Conservation (phyloP, 2,113 vertebrate genomes). For the Anser brachyrhynchus region DNA sequence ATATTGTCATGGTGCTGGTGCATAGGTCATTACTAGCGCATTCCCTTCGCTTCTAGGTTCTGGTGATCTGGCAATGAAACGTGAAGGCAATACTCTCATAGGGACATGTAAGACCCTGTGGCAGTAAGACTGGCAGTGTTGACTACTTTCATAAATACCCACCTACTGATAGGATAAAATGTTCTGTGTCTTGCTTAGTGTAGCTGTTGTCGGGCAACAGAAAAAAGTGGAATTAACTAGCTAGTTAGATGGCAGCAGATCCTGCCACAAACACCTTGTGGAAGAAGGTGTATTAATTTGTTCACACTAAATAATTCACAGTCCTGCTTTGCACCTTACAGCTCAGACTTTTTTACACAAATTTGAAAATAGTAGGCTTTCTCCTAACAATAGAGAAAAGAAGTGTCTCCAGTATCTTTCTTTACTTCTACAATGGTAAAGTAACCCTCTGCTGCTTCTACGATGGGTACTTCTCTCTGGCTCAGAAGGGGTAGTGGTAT, state of each 20-base stretch:
- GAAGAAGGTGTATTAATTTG: not conserved
- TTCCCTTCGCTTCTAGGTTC: not conserved
- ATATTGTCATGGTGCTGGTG: not conserved
- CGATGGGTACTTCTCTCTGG: not conserved
- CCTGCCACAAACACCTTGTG: not conserved
- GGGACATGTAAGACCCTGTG: accelerated
- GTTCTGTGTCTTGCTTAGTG: not conserved
- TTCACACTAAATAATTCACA: not conserved
- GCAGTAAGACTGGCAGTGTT: not conserved
- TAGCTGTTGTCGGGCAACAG: not conserved
- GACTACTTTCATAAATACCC: not conserved
- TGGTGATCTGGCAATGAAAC: not conserved
- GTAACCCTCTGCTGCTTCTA: not conserved
- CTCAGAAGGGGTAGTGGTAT: not conserved
- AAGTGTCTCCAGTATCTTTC: not conserved
- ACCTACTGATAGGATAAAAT: not conserved
- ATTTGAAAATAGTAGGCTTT: not conserved
- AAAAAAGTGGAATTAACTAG: not conserved
- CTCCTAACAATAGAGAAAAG: not conserved
- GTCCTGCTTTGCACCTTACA: not conserved
- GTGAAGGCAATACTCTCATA: not conserved
- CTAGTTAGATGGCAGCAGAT: not conserved
- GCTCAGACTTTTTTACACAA: not conserved
- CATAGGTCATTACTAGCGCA: not conserved
- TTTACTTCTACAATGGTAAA: not conserved